A percentile compares a stretch with the other conserved stretches of the same genome.
These are phyloP conservation scores for Drosophila auraria DNA, from an alignment of 1,140 invertebrate species.

Conservation along the genomic window DNA sequence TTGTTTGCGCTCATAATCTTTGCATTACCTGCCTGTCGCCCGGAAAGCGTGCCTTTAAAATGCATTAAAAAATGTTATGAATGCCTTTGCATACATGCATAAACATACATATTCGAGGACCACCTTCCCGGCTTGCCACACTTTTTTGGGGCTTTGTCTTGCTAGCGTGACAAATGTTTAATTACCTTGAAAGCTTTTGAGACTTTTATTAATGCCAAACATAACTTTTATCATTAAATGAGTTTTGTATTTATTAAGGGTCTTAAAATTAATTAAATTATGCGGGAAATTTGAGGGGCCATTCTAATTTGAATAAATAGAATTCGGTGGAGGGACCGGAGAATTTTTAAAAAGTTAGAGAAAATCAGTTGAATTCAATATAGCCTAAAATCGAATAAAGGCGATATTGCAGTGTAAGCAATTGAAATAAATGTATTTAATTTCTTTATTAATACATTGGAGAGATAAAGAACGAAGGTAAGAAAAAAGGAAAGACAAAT, in stretches of 20 bases:
- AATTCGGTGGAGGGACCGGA: neutral
- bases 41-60: constrained; percentile 49
- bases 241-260: constrained; percentile 45
- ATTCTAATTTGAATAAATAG: constrained; percentile 37
- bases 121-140: neutral
- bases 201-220: constrained; percentile 53
- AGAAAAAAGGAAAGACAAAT: too few relatives aligned
- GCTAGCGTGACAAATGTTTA: constrained; percentile 58
- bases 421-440: too few relatives aligned
- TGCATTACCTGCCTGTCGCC: constrained; percentile 56
- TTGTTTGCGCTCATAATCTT: constrained; percentile 68
- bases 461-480: too few relatives aligned
- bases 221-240: constrained; percentile 75
- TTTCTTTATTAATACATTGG: too few relatives aligned
- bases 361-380: too few relatives aligned
- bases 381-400: too few relatives aligned
- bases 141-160: constrained; percentile 38
- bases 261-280: constrained; percentile 59
- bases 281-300: constrained; percentile 20
- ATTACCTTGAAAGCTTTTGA: constrained; percentile 70
- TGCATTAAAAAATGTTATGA: constrained; percentile 71
- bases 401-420: too few relatives aligned
- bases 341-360: neutral
- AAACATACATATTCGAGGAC: constrained; percentile 24
- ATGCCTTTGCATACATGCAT: constrained; percentile 62